A percentile compares a stretch with the other conserved stretches of the same genome.
These are phyloP conservation scores for Polypedilum vanderplanki DNA, from an alignment of 1,140 invertebrate species.

Conservation along the genomic window DNA sequence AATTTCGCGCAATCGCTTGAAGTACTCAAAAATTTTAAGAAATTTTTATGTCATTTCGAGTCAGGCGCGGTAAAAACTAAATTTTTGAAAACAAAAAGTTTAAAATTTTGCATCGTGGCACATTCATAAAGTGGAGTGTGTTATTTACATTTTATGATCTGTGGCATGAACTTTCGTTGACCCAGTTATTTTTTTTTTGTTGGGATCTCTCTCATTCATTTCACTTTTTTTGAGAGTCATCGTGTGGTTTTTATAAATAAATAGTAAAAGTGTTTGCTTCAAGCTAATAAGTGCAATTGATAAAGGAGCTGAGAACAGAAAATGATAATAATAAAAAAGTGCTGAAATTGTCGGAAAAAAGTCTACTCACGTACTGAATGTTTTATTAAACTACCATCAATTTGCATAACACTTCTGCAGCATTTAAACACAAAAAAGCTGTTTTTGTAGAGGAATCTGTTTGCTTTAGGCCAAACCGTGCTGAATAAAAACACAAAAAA, in stretches of 20 bases:
- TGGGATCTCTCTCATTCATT: too few species aligned
- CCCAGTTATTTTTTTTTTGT: too few species aligned
- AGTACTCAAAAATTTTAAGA: background rate
- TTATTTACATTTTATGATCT: background rate
- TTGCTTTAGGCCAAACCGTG: background rate
- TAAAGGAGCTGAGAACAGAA: too few species aligned
- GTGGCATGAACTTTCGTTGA: conserved; percentile 16
- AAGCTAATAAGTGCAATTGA: too few species aligned
- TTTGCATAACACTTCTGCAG: background rate
- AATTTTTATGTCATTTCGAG: background rate
- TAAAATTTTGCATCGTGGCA: background rate
- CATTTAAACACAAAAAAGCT: background rate
- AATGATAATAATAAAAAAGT: too few species aligned
- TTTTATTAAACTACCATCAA: background rate
- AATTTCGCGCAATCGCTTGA: background rate
- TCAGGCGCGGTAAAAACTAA: background rate
- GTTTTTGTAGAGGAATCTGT: background rate
- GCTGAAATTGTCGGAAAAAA: background rate
- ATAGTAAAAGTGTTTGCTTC: too few species aligned
- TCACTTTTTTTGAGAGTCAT: too few species aligned
- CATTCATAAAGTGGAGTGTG: background rate
- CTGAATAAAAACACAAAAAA: background rate
- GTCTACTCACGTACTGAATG: background rate
- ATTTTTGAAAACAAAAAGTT: background rate
- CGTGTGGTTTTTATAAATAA: too few species aligned